phyloP scores from a whole-genome alignment of 2,888 invertebrate species.

The Actias luna region DNA sequence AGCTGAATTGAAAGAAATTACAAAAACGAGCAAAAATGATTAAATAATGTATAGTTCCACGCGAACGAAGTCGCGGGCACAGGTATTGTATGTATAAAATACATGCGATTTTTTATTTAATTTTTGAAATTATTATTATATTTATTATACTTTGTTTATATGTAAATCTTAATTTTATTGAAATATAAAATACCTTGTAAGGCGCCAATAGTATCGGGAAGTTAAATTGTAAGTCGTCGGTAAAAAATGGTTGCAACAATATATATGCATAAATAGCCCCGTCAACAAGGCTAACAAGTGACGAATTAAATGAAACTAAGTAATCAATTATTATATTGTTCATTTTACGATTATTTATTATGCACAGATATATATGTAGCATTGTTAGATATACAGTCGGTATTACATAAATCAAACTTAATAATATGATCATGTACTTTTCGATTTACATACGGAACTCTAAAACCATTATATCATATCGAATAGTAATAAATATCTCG shows the following conservation, averaged over 20 bases:
- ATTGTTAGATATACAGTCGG: not conserved
- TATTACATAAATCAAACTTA: not conserved
- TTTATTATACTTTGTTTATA: too few relatives aligned
- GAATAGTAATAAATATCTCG: slow-evolving; percentile 45
- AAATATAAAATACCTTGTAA: too few relatives aligned
- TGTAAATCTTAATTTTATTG: too few relatives aligned
- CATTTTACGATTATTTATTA: not conserved
- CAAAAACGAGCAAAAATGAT: too few relatives aligned
- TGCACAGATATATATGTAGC: not conserved
- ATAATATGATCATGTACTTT: not conserved
- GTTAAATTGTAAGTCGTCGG: not conserved
- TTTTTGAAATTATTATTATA: too few relatives aligned
- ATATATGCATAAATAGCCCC: not conserved
- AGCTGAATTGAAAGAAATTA: too few relatives aligned
- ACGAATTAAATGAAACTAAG: not conserved
- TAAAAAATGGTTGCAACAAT: not conserved
- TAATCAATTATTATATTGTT: not conserved
- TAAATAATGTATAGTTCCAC: too few relatives aligned
- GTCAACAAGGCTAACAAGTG: not conserved
- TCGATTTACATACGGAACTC: slow-evolving; percentile 21
- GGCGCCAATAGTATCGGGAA: too few relatives aligned
- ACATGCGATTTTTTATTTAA: too few relatives aligned
- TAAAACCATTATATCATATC: slow-evolving; percentile 50
- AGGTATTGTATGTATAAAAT: too few relatives aligned
- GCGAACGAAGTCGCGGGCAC: too few relatives aligned